phyloP scores from a whole-genome alignment of 2,888 invertebrate genomes.

The Philopedon plagiatum region DNA sequence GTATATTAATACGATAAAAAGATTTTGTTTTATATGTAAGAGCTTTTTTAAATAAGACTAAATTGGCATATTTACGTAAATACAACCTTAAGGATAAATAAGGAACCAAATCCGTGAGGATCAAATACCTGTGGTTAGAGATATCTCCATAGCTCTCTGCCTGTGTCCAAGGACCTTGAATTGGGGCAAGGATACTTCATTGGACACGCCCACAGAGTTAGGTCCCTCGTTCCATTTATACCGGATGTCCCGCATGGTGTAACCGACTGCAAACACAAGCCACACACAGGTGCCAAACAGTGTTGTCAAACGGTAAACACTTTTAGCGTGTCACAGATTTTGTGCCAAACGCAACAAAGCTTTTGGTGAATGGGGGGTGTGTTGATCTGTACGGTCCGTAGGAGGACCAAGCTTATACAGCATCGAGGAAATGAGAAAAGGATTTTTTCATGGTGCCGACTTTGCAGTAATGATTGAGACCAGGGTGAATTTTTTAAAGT shows the following conservation, averaged over 20 bases:
- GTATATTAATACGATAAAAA: too few relatives aligned
- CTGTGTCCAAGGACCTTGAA: constrained; percentile 98
- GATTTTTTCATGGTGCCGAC: background rate
- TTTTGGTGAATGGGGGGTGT: background rate
- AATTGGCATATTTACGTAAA: too few relatives aligned
- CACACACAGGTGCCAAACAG: constrained; percentile 56
- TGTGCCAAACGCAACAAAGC: constrained; percentile 3
- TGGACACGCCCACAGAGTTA: constrained; percentile 95
- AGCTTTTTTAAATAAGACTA: too few relatives aligned
- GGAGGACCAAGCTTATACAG: background rate
- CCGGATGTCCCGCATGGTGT: constrained; percentile 97
- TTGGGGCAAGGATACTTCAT: constrained; percentile 96
- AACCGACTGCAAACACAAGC: constrained; percentile 86
- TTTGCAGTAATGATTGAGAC: background rate
- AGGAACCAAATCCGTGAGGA: background rate
- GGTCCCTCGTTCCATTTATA: constrained; percentile 98
- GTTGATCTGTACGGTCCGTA: constrained; percentile 28
- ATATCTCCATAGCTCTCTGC: constrained; percentile 96
- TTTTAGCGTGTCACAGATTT: background rate
- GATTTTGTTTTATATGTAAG: too few relatives aligned
- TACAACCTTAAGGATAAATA: too few relatives aligned
- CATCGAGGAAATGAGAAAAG: background rate
- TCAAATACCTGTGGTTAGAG: constrained; percentile 91
- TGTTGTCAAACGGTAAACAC: constrained; percentile 14
- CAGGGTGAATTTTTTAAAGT: too few relatives aligned